A percentile compares a stretch with the other conserved stretches of the same genome.
Conservation (phyloP, 1,140 invertebrate genomes). For the Solenopsis invicta region DNA sequence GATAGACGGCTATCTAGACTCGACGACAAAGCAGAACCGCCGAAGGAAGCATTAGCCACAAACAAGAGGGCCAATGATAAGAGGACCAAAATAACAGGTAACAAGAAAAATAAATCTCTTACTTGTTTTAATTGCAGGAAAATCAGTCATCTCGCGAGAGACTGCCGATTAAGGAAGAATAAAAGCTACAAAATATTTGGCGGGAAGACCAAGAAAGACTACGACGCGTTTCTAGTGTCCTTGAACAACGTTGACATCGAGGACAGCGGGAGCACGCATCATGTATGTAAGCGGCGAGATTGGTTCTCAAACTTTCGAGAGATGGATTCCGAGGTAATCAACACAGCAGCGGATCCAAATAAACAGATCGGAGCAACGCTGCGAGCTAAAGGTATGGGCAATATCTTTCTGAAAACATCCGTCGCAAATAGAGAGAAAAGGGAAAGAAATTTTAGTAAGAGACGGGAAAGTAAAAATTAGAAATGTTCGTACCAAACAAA, state of each 20-base stretch:
- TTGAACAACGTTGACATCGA: too few species aligned
- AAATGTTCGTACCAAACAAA: not conserved
- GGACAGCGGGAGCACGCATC: too few species aligned
- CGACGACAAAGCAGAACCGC: too few species aligned
- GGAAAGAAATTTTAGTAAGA: slow-evolving; percentile 1
- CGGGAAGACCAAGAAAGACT: not conserved
- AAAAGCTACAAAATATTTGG: not conserved
- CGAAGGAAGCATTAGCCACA: slow-evolving; percentile 11
- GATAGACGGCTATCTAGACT: slow-evolving; percentile 21
- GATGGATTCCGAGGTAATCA: too few species aligned
- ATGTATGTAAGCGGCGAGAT: too few species aligned
- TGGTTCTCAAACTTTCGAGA: too few species aligned
- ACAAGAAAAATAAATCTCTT: too few species aligned
- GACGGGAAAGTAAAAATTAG: slow-evolving; percentile 24
- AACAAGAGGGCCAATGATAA: not conserved
- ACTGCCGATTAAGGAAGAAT: not conserved
- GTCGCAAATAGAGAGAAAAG: not conserved
- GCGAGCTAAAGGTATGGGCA: slow-evolving; percentile 6
- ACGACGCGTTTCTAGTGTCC: too few species aligned
- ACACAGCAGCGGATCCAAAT: too few species aligned
- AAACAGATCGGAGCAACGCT: slow-evolving; percentile 1
- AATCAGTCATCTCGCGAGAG: not conserved
- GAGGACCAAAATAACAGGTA: too few species aligned
- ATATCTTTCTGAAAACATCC: not conserved
- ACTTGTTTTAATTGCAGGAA: too few species aligned